Base-by-base conservation (phyloP, 2,797 vertebrate species). In the Cygnus olor region DNA sequence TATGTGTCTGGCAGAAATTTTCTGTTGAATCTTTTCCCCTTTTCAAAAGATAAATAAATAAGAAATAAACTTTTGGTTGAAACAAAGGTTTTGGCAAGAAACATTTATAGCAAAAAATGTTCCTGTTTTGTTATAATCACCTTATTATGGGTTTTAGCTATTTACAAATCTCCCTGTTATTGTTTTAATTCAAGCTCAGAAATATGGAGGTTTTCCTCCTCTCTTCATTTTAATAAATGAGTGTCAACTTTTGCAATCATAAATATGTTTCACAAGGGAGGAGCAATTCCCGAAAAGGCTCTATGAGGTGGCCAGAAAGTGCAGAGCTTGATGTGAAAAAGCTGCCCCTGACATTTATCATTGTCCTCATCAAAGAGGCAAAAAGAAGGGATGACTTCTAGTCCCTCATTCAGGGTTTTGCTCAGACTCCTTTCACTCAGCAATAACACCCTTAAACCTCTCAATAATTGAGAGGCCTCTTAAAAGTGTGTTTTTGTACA, bases 1-100 rank as follows among this genome's bases (percentile, higher is more conserved):
- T 10, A 0, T 44, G 38, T 38, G 63, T 30, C 72, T 83, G 78
- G 47, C 69, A 91, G 63, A 83, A 76, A 71, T 86, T 74, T 61
- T 19, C 22, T 53, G 7, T 32, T 53, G 30, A 89, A 51, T 27
- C 68, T 47, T 83, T 68, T 82, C 68, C 36, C 27, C 68, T n/a
- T 66, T 76, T 57, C 54, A 34, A 47, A 79, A 47, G 47, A 68
- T 44, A 88, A 74, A 91, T 80, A 79, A 82, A 86, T 74, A 66
- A 71, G 53, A 88, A 86, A 80, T n/a, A 78, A 91, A 63, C 72
- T 42, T 66, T 68, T 83, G 68, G 81, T 93, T 76, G 72, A 79
- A 85, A 76, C 38, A 68, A 34, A 70, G 79, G 32, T 89, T 93
- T 86, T 83, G 91, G 88, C 58, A 83, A 88, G 80, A 89, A 71